Evolutionary conservation across 1,140 invertebrate genomes (phyloP), one percentile per base, ranked within the genome.

Genomic region (Drosophila navojoa): DNA sequence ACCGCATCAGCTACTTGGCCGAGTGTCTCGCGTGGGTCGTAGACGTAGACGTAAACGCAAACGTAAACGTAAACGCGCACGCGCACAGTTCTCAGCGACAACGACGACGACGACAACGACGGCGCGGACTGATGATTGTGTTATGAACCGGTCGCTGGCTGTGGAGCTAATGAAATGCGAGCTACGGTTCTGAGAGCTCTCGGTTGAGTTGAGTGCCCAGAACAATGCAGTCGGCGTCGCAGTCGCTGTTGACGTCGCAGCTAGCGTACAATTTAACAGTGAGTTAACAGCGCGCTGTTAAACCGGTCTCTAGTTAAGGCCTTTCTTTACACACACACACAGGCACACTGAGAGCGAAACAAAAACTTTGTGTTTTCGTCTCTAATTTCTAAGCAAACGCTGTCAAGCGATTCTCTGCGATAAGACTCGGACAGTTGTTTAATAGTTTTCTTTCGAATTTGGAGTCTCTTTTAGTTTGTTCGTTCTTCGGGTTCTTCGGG

Each of bases 321-420:
- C 38, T 49, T 57, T 71, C 49, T 62, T 58, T 64, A 29, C 53
- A 79, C 62, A 78, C 47, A 44, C 13, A 44, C n/a, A 15, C 42
- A 15, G 4, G 11, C 10, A 4, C 10, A 42, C 19, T 13, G 11
- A 0, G 15, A 45, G n/a, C 16, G 7, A 45, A 6, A 45, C 15
- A 45, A 45, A 45, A 87, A 55, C 38, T 79, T 78, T 89, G 84
- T 89, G 89, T 89, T 89, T 89, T 89, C 84, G 79, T 76, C 84
- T 89, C 84, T 87, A 89, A 89, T 89, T 89, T 89, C 84, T 89
- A 89, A 89, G 79, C 84, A 89, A 89, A 89, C 77, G 67, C 68
- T 71, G 45, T 54, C 67, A 63, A 76, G 68, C 71, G 71, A 71
- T 82, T 82, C 79, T 63, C 63, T 27, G 57, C 71, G 81, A 86